A percentile compares a stretch with the other conserved stretches of the same genome.
Evolutionary conservation across 1,140 invertebrate species (phyloP).

Genomic region (Melanaphis sacchari): DNA sequence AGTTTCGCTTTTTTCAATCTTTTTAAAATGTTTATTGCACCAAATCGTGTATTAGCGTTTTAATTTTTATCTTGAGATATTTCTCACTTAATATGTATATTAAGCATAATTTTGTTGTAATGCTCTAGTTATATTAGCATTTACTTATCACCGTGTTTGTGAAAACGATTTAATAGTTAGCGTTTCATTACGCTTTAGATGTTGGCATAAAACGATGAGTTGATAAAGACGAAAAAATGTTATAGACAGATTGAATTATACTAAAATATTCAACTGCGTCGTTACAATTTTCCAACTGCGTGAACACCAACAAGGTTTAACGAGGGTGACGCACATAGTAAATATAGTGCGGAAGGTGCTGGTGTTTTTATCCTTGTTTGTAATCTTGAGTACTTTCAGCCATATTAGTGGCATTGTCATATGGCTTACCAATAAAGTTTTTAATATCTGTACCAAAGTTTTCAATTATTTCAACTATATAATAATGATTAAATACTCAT

Average conservation of each 20-base stretch:
- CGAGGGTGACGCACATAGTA: slow-evolving; percentile 39
- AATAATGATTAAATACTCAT: too few relatives aligned
- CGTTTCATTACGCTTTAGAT: background rate
- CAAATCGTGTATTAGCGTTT: too few relatives aligned
- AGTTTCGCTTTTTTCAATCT: too few relatives aligned
- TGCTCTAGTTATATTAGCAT: background rate
- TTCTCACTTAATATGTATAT: background rate
- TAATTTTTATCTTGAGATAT: background rate
- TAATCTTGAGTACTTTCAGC: slow-evolving; percentile 59
- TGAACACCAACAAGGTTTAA: slow-evolving; percentile 24
- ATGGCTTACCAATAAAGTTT: slow-evolving; percentile 60
- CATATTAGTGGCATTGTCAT: slow-evolving; percentile 60
- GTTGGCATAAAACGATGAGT: too few relatives aligned
- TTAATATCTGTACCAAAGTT: background rate
- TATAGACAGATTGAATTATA: background rate
- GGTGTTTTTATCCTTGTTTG: slow-evolving; percentile 62
- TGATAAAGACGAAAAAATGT: too few relatives aligned
- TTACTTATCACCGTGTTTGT: background rate
- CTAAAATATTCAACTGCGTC: background rate
- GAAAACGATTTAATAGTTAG: background rate
- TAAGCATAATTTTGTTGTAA: background rate
- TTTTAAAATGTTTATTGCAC: too few relatives aligned
- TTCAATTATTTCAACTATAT: too few relatives aligned
- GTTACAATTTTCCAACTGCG: background rate
- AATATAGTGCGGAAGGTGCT: slow-evolving; percentile 8